Percentiles rank a stretch among this genome's conserved stretches.
Conservation (phyloP, 2,113 vertebrate genomes). For the Lepisosteus oculatus region DNA sequence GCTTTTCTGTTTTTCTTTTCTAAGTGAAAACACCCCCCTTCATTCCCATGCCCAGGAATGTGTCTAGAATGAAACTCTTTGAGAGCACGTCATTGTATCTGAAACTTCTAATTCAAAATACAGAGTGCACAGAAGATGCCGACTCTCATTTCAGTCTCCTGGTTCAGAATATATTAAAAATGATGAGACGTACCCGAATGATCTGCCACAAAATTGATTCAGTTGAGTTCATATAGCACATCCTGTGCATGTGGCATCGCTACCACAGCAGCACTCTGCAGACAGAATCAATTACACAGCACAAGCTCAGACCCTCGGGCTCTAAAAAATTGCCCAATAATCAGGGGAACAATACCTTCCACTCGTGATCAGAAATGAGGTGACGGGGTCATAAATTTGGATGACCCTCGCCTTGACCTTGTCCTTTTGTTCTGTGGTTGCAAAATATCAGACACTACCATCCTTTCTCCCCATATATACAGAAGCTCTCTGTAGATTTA, state of each 20-base stretch:
- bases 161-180: slow-evolving; percentile 21
- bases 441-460: slow-evolving; percentile 14
- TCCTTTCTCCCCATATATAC: not conserved
- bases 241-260: slow-evolving; percentile 11
- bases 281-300: slow-evolving; percentile 20
- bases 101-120: too few species aligned
- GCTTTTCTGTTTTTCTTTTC: too few species aligned
- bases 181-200: slow-evolving; percentile 8
- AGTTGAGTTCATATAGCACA: slow-evolving; percentile 14
- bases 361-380: slow-evolving; percentile 5
- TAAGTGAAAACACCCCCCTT: too few species aligned
- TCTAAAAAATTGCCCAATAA: slow-evolving; percentile 20
- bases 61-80: too few species aligned
- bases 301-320: not conserved
- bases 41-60: too few species aligned
- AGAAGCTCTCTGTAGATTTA: not conserved
- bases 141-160: slow-evolving; percentile 1
- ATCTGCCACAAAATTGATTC: slow-evolving; percentile 26
- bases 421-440: slow-evolving; percentile 7
- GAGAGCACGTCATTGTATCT: not conserved
- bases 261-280: slow-evolving; percentile 13
- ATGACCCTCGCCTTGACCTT: slow-evolving; percentile 16
- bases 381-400: slow-evolving; percentile 22
- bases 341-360: slow-evolving; percentile 20
- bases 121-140: too few species aligned